These are phyloP conservation scores for Lepidocyrtinus sp. DNA, from an alignment of 2,888 invertebrate species.

Conservation along the genomic window DNA sequence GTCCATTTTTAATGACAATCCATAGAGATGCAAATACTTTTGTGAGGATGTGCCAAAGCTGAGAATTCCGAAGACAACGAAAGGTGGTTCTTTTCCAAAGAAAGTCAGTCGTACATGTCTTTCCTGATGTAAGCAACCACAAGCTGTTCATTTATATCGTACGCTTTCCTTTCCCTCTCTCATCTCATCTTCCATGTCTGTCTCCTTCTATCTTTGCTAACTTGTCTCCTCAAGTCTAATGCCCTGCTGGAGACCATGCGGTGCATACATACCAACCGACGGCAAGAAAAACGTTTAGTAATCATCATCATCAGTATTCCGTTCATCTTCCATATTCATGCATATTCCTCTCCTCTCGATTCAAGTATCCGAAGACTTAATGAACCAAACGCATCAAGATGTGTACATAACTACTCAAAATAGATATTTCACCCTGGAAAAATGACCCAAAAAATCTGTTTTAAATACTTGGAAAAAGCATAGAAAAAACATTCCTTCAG, in stretches of 20 bases:
- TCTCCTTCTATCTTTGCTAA: no score
- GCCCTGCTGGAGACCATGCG: not conserved
- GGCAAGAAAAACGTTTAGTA: conserved; percentile 11
- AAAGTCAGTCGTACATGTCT: no score
- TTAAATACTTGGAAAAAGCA: no score
- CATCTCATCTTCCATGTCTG: no score
- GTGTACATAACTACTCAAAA: no score
- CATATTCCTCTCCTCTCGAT: not conserved
- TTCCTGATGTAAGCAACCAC: conserved; percentile 6
- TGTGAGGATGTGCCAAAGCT: conserved; percentile 12
- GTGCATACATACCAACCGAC: not conserved
- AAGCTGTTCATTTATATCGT: conserved; percentile 27
- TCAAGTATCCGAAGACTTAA: no score
- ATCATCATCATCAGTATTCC: conserved; percentile 6
- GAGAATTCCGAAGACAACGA: not conserved
- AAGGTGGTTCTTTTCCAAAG: not conserved
- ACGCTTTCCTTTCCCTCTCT: not conserved
- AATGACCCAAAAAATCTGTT: not conserved
- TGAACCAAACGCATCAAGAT: no score
- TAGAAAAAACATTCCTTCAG: not conserved
- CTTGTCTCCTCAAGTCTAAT: not conserved
- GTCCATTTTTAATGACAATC: conserved; percentile 48
- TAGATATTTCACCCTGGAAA: no score
- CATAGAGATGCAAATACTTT: conserved; percentile 51
- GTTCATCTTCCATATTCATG: not conserved